phyloP scores from a whole-genome alignment of 1,140 invertebrate genomes.

The Cotesia chilonis region DNA sequence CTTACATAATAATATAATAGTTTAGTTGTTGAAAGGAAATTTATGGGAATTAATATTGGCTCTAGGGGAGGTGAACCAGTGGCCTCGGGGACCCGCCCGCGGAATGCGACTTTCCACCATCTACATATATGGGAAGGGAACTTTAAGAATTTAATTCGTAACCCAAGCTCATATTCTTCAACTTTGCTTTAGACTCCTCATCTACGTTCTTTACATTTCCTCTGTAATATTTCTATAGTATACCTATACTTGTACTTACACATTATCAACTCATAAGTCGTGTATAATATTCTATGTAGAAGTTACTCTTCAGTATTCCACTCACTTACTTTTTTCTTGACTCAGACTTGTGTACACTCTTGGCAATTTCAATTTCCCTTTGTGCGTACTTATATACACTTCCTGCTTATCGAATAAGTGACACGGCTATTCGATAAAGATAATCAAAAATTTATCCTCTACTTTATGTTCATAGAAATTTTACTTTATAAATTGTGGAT shows the following conservation, averaged over 20 bases:
- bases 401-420: constrained; percentile 11
- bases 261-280: too few species aligned
- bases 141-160: constrained; percentile 68
- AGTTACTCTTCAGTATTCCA: background rate
- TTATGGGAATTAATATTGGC: constrained; percentile 68
- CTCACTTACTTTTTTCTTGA: constrained; percentile 7
- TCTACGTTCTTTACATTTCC: constrained; percentile 33
- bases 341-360: background rate
- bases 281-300: too few species aligned
- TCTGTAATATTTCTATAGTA: constrained; percentile 11
- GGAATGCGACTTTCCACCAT: constrained; percentile 64
- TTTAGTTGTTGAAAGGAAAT: constrained; percentile 64
- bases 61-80: constrained; percentile 48
- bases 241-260: too few species aligned
- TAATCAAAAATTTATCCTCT: constrained; percentile 33
- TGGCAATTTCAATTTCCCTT: constrained; percentile 39
- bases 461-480: background rate
- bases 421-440: constrained; percentile 38
- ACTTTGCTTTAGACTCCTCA: constrained; percentile 27
- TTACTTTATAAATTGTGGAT: background rate
- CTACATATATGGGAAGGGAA: constrained; percentile 55
- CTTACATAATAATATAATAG: too few species aligned
- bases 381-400: constrained; percentile 5
- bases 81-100: constrained; percentile 57
- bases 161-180: constrained; percentile 11